Base-by-base conservation (phyloP, 2,113 vertebrate genomes). In the Cottus gobio region DNA sequence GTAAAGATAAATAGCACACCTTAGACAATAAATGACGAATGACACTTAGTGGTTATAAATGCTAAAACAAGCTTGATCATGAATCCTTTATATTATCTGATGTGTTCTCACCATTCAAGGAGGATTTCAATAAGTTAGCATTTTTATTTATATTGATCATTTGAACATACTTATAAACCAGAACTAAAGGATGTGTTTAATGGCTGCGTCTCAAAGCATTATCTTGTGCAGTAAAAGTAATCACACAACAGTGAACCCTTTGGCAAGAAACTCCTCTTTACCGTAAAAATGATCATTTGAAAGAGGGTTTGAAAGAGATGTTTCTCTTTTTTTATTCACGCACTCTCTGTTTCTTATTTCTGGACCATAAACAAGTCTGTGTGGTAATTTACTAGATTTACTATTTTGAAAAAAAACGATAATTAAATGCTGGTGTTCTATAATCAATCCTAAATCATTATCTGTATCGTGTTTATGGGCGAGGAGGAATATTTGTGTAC, bases 321-420 rank as follows among this genome's bases (percentile, higher is more conserved):
- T 42, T 39, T 7, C 37, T 24, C 18, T 24, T 13, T 39, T 39
- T 15, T 42, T 4, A 42, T 16, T 44, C 26, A 5, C 60, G 37
- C 8, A 31, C 57, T 62, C 30, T n/a, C 30, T 2, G 54, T 81
- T 69, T 54, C 28, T 44, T 13, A 37, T 73, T 80, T 31, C 58
- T 48, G 10, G 8, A 8, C 13, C 36, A 65, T 56, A 48, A 26
- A 58, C 42, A 60, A 73, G 65, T 26, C 56, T 24, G 46, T 31
- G 20, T 16, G 42, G 28, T 61, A 65, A 75, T 75, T 81, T 83
- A 80, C 58, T 60, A 9, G 9, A 37, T 37, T 37, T 26, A 73
- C 34, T 42, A 66, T 64, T 68, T 24, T 6, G 30, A 31, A 44
- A 34, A 34, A 34, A 75, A 48, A 24, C 37, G 36, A 80, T 46